Percentiles rank a stretch among this genome's conserved stretches.
Conservation (phyloP, 2,113 vertebrate genomes). For the Bombycilla garrulus region DNA sequence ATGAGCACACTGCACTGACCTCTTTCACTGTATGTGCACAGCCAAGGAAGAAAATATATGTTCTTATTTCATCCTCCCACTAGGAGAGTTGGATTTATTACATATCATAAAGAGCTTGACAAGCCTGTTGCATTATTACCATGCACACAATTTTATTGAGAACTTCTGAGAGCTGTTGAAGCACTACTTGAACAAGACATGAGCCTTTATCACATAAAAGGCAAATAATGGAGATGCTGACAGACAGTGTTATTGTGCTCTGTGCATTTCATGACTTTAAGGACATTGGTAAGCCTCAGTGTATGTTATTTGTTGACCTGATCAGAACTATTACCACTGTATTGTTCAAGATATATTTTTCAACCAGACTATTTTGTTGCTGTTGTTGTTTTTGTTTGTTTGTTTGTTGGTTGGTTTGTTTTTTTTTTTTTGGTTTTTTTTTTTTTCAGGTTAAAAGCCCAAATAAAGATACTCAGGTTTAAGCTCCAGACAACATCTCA, state of each 20-base stretch:
- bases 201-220: not conserved
- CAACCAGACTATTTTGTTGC: not conserved
- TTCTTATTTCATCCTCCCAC: not conserved
- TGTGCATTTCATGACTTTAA: not conserved
- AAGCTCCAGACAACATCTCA: not conserved
- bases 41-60: not conserved
- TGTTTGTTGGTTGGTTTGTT: no score
- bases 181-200: not conserved
- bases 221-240: not conserved
- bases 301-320: not conserved
- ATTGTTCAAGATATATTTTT: not conserved
- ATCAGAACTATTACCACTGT: not conserved
- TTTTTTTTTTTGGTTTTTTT: no score
- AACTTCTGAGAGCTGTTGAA: not conserved
- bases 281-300: not conserved
- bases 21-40: not conserved
- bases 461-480: not conserved
- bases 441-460: not conserved
- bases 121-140: not conserved
- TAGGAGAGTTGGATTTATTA: not conserved
- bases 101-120: not conserved
- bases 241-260: not conserved
- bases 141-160: not conserved
- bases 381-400: not conserved
- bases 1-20: not conserved